Evolutionary conservation across 2,797 vertebrate species (phyloP).

Genomic region (Margarornis squamiger): DNA sequence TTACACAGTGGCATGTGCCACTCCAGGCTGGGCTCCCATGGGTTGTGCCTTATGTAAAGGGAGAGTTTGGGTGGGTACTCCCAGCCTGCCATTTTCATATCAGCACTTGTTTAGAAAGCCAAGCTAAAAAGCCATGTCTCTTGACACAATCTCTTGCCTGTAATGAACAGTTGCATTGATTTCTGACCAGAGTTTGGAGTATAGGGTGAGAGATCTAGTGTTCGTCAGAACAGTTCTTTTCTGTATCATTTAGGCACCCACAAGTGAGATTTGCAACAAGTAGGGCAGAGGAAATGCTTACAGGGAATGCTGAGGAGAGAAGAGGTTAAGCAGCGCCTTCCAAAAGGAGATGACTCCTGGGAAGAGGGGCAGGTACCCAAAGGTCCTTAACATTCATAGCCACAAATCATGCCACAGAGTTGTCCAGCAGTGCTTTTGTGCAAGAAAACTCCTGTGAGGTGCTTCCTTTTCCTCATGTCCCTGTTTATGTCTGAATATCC

Average conservation of each 20-base stretch:
- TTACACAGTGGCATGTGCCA: neutral
- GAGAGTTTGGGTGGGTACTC: neutral
- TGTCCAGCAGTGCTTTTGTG: neutral
- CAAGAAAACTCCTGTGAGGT: neutral
- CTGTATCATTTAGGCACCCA: neutral
- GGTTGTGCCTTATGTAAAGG: neutral
- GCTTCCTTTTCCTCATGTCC: neutral
- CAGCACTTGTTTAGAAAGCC: neutral
- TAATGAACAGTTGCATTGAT: neutral
- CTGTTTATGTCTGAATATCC: neutral
- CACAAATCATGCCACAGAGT: neutral
- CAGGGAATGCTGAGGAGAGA: neutral
- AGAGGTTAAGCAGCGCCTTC: neutral
- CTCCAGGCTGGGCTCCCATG: neutral
- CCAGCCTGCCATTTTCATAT: neutral
- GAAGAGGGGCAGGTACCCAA: fast-evolving
- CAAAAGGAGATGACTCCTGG: neutral
- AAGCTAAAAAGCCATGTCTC: neutral
- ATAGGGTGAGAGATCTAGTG: neutral
- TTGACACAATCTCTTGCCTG: neutral
- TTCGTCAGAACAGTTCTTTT: neutral
- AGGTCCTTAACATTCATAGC: neutral
- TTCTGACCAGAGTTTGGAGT: neutral
- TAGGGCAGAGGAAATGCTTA: neutral
- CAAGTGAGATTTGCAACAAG: neutral